Evolutionary conservation across 2,797 vertebrate genomes (phyloP).

Genomic region (Molothrus ater): DNA sequence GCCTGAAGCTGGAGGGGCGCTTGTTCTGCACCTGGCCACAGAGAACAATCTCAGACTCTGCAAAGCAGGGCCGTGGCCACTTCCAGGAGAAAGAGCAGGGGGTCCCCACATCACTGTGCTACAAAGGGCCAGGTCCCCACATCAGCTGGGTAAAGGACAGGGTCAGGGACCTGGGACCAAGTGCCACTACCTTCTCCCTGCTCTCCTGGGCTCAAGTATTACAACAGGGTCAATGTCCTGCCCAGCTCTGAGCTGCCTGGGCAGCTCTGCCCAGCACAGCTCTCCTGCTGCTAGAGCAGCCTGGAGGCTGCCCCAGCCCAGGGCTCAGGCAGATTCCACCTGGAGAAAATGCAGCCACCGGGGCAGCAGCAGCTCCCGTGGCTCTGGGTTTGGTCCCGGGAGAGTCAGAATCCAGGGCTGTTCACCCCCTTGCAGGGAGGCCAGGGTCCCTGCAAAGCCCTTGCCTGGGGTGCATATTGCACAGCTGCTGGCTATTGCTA

Average conservation of each 20-base stretch:
- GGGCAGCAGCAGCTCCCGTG: neutral
- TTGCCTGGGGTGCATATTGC: neutral
- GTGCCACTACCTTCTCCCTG: neutral
- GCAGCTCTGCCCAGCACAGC: neutral
- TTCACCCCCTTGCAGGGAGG: neutral
- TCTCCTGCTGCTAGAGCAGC: neutral
- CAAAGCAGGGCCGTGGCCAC: neutral
- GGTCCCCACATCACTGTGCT: neutral
- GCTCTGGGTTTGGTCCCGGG: constrained; percentile 23
- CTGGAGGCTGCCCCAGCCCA: neutral
- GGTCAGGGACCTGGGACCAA: neutral
- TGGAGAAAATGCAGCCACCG: accelerated
- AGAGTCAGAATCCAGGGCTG: neutral
- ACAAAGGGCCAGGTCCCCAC: neutral
- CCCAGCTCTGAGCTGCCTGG: accelerated
- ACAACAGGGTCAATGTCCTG: neutral
- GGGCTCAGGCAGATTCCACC: neutral
- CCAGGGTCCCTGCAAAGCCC: constrained; percentile 5
- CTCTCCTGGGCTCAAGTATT: neutral
- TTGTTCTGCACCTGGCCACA: neutral
- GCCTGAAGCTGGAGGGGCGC: neutral
- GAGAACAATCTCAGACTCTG: neutral
- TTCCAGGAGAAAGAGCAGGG: neutral
- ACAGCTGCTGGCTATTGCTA: neutral
- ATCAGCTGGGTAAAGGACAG: neutral